These are phyloP conservation scores for Formica aserva DNA, from an alignment of 2,888 invertebrate genomes.

Conservation along the genomic window DNA sequence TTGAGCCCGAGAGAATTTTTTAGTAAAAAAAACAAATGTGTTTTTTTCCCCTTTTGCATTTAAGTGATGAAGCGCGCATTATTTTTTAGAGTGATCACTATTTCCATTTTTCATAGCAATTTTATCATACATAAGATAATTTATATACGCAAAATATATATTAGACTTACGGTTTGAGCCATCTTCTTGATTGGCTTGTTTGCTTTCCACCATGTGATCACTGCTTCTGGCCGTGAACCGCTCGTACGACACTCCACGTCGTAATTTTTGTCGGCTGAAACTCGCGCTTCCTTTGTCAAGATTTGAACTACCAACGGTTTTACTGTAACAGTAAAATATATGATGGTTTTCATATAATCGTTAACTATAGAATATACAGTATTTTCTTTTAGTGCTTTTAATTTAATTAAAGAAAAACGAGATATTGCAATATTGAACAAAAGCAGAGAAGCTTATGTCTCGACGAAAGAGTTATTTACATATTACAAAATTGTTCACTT, in stretches of 20 bases:
- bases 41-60: slow-evolving; percentile 15
- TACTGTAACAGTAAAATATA: slow-evolving; percentile 87
- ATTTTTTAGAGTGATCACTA: slow-evolving; percentile 11
- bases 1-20: not conserved
- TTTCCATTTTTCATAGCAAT: slow-evolving; percentile 5
- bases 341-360: not conserved
- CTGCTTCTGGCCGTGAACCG: slow-evolving; percentile 94
- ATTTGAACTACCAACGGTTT: slow-evolving; percentile 95
- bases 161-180: slow-evolving; percentile 92
- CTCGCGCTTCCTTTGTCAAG: slow-evolving; percentile 92
- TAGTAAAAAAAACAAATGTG: not conserved
- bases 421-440: slow-evolving; percentile 2
- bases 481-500: slow-evolving; percentile 1
- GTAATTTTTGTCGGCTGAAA: slow-evolving; percentile 94
- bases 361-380: not conserved
- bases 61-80: not conserved
- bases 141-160: not conserved
- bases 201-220: slow-evolving; percentile 96
- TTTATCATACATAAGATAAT: not conserved
- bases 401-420: not conserved
- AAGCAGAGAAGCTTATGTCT: not conserved
- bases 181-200: slow-evolving; percentile 92
- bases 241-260: slow-evolving; percentile 95
- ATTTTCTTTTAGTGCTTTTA: not conserved
- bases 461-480: not conserved